Conservation (phyloP, 2,797 vertebrate species). For the Rhinichthys osculus region DNA sequence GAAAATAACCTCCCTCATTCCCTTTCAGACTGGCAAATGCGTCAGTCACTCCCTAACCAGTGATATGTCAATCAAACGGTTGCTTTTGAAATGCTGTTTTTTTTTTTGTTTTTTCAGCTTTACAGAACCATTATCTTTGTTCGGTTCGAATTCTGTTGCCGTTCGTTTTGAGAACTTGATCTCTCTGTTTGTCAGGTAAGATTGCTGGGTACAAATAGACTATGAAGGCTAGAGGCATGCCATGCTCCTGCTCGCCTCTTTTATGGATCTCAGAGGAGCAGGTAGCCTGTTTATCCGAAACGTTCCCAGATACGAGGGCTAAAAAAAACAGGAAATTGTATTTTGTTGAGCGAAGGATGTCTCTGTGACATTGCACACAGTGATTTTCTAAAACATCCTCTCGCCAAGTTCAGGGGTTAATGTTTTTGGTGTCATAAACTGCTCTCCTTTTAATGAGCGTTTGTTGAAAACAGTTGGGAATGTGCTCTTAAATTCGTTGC, state of each 20-base stretch:
- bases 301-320: neutral
- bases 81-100: constrained; percentile 13
- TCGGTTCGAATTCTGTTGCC: constrained; percentile 24
- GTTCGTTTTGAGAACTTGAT: constrained; percentile 23
- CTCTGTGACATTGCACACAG: neutral
- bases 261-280: constrained; percentile 17
- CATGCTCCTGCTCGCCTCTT: neutral
- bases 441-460: constrained; percentile 17
- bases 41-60: constrained; percentile 43
- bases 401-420: constrained; percentile 21
- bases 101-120: neutral
- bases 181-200: constrained; percentile 50
- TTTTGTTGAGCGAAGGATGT: neutral
- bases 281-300: constrained; percentile 1
- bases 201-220: constrained; percentile 46
- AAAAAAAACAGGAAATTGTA: constrained; percentile 10
- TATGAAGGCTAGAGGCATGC: constrained; percentile 39
- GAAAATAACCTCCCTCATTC: constrained; percentile 51
- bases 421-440: constrained; percentile 1
- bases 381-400: constrained; percentile 21
- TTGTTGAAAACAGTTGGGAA: constrained; percentile 4
- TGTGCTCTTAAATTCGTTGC: neutral
- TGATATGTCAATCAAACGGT: constrained; percentile 52
- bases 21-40: constrained; percentile 43
- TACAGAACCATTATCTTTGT: constrained; percentile 33